These are phyloP conservation scores for Hyalella azteca DNA, from an alignment of 2,888 invertebrate genomes.

Conservation along the genomic window DNA sequence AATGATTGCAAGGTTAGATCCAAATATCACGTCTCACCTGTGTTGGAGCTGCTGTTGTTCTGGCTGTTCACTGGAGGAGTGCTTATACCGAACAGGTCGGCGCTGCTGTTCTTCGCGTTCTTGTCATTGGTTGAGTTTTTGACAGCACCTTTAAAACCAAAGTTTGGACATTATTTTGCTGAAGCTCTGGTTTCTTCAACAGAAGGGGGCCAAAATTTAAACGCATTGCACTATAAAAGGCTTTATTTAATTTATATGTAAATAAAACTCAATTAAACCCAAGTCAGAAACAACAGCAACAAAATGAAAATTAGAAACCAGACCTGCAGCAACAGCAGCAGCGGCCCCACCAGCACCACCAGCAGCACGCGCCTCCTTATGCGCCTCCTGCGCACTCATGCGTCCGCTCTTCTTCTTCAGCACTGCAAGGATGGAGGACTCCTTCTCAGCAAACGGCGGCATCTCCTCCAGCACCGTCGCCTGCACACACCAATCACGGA, in stretches of 20 bases:
- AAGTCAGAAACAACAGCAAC: neutral
- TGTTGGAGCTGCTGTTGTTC: conserved; percentile 54
- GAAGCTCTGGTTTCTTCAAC: too few relatives aligned
- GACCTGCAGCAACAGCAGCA: conserved; percentile 4
- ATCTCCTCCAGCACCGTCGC: conserved; percentile 99
- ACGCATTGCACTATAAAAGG: too few relatives aligned
- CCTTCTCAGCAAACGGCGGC: conserved; percentile 99
- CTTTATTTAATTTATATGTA: too few relatives aligned
- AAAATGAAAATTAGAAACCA: neutral
- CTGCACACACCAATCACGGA: too few relatives aligned
- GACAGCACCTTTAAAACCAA: neutral
- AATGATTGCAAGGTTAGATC: too few relatives aligned
- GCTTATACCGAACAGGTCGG: conserved; percentile 65
- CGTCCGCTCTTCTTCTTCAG: conserved; percentile 92
- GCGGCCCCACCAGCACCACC: conserved; percentile 29
- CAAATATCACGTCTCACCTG: too few relatives aligned
- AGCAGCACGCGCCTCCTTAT: conserved; percentile 48
- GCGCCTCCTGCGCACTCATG: conserved; percentile 71
- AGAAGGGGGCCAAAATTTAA: too few relatives aligned
- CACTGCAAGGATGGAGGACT: conserved; percentile 95
- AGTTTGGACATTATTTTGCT: neutral
- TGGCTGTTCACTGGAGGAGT: conserved; percentile 78
- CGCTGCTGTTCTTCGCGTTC: conserved; percentile 49
- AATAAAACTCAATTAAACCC: neutral
- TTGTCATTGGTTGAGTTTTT: conserved; percentile 9